Conservation (phyloP, 2,113 vertebrate genomes). For the Thunnus maccoyii region DNA sequence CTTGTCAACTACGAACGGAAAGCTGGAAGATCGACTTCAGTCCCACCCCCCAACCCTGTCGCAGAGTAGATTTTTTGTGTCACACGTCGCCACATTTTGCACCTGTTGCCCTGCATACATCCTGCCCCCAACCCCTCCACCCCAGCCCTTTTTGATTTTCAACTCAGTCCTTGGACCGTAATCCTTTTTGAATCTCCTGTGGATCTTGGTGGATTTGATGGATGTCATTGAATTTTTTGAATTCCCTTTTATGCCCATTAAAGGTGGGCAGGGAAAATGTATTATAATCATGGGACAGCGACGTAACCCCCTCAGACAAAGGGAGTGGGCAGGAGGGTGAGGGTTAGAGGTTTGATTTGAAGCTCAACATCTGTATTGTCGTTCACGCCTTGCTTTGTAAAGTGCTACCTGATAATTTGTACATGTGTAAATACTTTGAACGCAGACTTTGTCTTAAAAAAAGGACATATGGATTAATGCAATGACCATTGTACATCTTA, state of each 20-base stretch:
- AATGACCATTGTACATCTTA: conserved; percentile 97
- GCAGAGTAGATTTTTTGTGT: conserved; percentile 85
- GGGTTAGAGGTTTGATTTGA: conserved; percentile 66
- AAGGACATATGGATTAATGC: conserved; percentile 87
- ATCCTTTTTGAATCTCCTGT: conserved; percentile 60
- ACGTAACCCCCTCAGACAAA: conserved; percentile 34
- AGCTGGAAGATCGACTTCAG: conserved; percentile 88
- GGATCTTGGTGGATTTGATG: conserved; percentile 65
- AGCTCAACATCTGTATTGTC: conserved; percentile 79
- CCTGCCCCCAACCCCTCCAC: neutral
- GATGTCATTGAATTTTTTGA: conserved; percentile 57
- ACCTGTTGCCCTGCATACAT: conserved; percentile 35
- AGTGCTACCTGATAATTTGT: conserved; percentile 90
- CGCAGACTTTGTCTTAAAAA: conserved; percentile 84
- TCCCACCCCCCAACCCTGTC: conserved; percentile 87
- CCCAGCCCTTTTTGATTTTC: conserved; percentile 71
- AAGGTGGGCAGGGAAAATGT: conserved; percentile 44
- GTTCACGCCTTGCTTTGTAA: conserved; percentile 83
- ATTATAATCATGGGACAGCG: conserved; percentile 59
- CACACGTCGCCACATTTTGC: conserved; percentile 46
- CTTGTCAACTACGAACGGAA: conserved; percentile 99
- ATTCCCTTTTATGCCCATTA: conserved; percentile 32
- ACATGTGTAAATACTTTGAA: conserved; percentile 94
- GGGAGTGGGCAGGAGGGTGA: conserved; percentile 27
- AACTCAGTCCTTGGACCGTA: conserved; percentile 34